A percentile compares a stretch with the other conserved stretches of the same genome.
Conservation (phyloP, 1,140 invertebrate species). For the Diorhabda sublineata region DNA sequence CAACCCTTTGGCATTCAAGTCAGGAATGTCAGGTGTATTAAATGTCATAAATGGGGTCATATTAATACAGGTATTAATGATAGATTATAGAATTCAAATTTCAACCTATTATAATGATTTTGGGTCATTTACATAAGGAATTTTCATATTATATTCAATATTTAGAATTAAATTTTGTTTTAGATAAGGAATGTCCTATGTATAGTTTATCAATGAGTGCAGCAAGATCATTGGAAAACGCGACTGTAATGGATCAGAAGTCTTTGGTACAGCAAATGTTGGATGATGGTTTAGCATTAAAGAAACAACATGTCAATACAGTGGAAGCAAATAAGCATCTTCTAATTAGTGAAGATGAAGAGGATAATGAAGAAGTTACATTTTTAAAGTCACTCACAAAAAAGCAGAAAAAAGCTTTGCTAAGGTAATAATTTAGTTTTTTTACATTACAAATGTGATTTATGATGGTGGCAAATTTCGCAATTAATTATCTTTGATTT, state of each 20-base stretch:
- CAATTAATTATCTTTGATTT: slow-evolving; percentile 25
- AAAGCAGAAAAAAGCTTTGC: slow-evolving; percentile 85
- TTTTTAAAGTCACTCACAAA: slow-evolving; percentile 79
- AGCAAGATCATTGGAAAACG: slow-evolving; percentile 56
- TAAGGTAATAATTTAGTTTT: slow-evolving; percentile 62
- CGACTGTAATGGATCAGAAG: slow-evolving; percentile 60
- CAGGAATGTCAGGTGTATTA: slow-evolving; percentile 95
- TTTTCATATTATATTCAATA: not conserved
- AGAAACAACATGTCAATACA: slow-evolving; percentile 61
- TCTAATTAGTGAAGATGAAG: slow-evolving; percentile 52
- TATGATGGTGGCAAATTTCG: slow-evolving; percentile 6
- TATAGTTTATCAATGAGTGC: slow-evolving; percentile 79
- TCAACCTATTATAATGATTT: not conserved
- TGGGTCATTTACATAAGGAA: not conserved
- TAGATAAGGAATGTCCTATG: slow-evolving; percentile 89
- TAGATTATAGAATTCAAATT: not conserved
- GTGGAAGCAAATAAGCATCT: slow-evolving; percentile 46
- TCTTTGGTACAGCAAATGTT: slow-evolving; percentile 85
- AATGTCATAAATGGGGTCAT: slow-evolving; percentile 99
- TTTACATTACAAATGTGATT: not conserved
- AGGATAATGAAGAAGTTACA: slow-evolving; percentile 65
- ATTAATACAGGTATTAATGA: slow-evolving; percentile 83
- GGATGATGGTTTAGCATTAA: slow-evolving; percentile 86
- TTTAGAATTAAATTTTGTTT: slow-evolving; percentile 36
- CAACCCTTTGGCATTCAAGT: slow-evolving; percentile 99